phyloP scores from a whole-genome alignment of 2,888 invertebrate genomes.

The Sabatieria punctata region DNA sequence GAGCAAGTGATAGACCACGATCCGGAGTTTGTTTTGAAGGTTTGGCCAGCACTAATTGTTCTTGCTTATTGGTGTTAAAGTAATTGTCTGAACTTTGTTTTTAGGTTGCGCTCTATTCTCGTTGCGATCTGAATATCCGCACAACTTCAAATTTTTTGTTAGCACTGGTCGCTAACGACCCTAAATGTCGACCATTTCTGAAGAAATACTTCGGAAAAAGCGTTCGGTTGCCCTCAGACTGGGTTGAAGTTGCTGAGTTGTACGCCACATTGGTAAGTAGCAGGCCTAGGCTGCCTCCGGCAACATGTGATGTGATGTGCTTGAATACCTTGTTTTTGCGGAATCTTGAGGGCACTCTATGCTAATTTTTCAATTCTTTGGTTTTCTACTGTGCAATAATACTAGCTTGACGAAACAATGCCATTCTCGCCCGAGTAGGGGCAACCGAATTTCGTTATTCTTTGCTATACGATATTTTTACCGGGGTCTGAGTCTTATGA shows the following conservation, averaged over 20 bases:
- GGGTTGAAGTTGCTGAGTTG: constrained; percentile 38
- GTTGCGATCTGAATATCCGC: constrained; percentile 36
- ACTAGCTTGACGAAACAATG: too few species aligned
- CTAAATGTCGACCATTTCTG: constrained; percentile 32
- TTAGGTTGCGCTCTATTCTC: constrained; percentile 36
- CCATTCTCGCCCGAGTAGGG: too few species aligned
- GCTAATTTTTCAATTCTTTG: too few species aligned
- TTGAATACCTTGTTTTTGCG: too few species aligned
- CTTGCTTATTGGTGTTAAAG: neutral
- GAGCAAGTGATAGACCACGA: constrained; percentile 27
- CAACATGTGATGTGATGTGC: neutral
- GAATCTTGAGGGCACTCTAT: too few species aligned
- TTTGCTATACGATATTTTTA: too few species aligned
- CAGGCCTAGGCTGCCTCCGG: constrained; percentile 8
- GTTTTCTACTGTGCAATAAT: too few species aligned
- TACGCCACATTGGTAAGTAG: constrained; percentile 19
- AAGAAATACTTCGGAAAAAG: constrained; percentile 33
- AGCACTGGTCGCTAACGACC: constrained; percentile 30
- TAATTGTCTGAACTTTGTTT: constrained; percentile 8
- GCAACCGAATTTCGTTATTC: too few species aligned
- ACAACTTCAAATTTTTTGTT: constrained; percentile 36
- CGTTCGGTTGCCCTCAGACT: constrained; percentile 37
- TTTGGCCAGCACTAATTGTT: constrained; percentile 12
- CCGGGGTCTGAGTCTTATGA: too few species aligned
- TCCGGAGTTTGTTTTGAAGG: constrained; percentile 37